Evolutionary conservation across 1,140 invertebrate genomes (phyloP).

Genomic region (Megalopta genalis): DNA sequence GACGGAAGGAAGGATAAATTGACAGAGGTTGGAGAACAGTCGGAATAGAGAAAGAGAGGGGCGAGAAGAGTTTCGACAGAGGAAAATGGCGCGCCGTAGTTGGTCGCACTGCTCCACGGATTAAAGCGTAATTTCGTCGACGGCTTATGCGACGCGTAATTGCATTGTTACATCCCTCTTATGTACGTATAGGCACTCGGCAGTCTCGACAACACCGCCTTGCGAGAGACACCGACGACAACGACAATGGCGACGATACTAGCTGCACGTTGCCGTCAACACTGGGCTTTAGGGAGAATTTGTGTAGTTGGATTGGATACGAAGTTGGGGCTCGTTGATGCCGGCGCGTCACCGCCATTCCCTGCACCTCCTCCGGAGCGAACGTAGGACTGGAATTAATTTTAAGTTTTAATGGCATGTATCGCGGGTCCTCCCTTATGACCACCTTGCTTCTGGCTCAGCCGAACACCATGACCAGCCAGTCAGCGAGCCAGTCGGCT

Average conservation of each 20-base stretch:
- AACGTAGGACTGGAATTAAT: slow-evolving; percentile 71
- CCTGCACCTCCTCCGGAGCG: slow-evolving; percentile 13
- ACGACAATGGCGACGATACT: slow-evolving; percentile 32
- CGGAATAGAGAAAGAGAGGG: not conserved
- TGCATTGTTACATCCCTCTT: slow-evolving; percentile 77
- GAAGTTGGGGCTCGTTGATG: slow-evolving; percentile 71
- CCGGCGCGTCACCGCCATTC: slow-evolving; percentile 51
- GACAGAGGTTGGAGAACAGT: not conserved
- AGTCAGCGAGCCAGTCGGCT: slow-evolving; percentile 38
- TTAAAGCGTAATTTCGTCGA: slow-evolving; percentile 78
- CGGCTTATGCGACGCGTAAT: slow-evolving; percentile 77
- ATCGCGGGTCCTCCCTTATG: slow-evolving; percentile 69
- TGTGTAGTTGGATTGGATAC: slow-evolving; percentile 75
- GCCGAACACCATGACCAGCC: slow-evolving; percentile 24
- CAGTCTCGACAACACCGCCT: slow-evolving; percentile 31
- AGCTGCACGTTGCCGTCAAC: slow-evolving; percentile 33
- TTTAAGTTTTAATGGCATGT: slow-evolving; percentile 77
- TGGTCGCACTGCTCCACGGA: slow-evolving; percentile 58
- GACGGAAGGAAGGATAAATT: slow-evolving; percentile 7
- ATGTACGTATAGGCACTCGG: slow-evolving; percentile 62
- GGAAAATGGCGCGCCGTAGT: slow-evolving; percentile 37
- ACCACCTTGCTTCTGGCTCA: slow-evolving; percentile 58
- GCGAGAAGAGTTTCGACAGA: slow-evolving; percentile 32
- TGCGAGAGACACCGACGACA: slow-evolving; percentile 17
- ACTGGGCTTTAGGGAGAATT: slow-evolving; percentile 72